Evolutionary conservation across 30 jellyfish, hydroid and myxozoan species (phyloP).

Genomic region (Turritopsis dohrnii): DNA sequence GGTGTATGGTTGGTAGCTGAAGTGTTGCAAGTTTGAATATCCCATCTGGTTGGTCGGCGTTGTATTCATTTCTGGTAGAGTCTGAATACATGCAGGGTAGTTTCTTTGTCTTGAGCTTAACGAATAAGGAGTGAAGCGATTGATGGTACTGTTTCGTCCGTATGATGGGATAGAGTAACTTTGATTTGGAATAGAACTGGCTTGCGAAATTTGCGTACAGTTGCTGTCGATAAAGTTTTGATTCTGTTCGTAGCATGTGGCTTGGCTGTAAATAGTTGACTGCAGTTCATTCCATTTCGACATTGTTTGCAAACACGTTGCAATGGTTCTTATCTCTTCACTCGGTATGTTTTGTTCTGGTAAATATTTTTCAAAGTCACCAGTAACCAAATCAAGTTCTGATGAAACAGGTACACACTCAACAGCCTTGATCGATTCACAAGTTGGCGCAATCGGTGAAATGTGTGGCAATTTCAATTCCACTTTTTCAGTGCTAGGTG

Average conservation of each 20-base stretch:
- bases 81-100: background rate
- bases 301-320: background rate
- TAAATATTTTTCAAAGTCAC: conserved; percentile 4
- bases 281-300: conserved; percentile 2
- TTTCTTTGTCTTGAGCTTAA: background rate
- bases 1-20: background rate
- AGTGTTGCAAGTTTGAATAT: background rate
- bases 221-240: background rate
- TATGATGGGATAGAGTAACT: background rate
- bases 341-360: background rate
- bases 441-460: background rate
- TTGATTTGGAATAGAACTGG: conserved; percentile 3
- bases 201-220: background rate
- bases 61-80: background rate
- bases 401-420: background rate
- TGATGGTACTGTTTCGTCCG: background rate
- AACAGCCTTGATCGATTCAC: background rate
- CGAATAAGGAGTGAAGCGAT: background rate
- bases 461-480: background rate
- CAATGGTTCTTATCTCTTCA: background rate
- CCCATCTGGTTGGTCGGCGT: background rate
- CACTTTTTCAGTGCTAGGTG: background rate
- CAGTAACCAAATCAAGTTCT: background rate
- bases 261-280: conserved; percentile 2
- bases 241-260: background rate